Evolutionary conservation across 2,888 invertebrate species (phyloP), one percentile per base, ranked within the genome.

Genomic region (Clepsis dumicolana): DNA sequence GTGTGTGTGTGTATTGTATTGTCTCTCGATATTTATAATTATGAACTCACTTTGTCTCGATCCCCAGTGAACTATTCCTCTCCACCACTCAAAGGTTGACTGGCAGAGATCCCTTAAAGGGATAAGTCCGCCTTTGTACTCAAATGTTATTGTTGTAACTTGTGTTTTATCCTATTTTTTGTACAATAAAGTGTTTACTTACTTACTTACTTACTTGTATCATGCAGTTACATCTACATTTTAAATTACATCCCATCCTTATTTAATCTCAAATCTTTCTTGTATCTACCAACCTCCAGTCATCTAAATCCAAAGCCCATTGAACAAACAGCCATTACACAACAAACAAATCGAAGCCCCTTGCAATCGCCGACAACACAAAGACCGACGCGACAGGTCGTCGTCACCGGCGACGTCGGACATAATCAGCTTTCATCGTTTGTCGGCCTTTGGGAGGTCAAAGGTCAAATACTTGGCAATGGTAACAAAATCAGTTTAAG

Each of bases 311-410:
- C 29, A 3, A 10, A 4, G n/a, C 29, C 3, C n/a, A 27, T 16
- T 7, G 24, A 53, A 29, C 27, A 3, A 10, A 18, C 7, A 25
- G 14, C 54, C 54, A 10, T 25, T 54, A 29, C 29, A 27, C n/a
- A 27, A 48, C 10, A 7, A 48, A 21, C 21, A 29, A 27, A 27
- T 48, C 10, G 29, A 29, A 29, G 27, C 44, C 29, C 18, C 48
- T 61, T 27, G 25, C 1, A 21, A 32, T 21, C 32, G 32, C 18
- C 1, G 24, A n/a, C 21, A 18, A 16, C 7, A 27, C 7, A 48
- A 61, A 32, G 48, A 32, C 29, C 48, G 21, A 48, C 60, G 48
- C 48, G 60, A 48, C 60, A 48, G 29, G n/a, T 29, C 12, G 32
- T 18, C 14, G 21, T 56, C 18, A 56, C 21, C 32, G 54, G 14